A percentile compares a stretch with the other conserved stretches of the same genome.
Conservation (phyloP, 30 jellyfish, hydroid and myxozoan genomes). For the Aurelia sp. region DNA sequence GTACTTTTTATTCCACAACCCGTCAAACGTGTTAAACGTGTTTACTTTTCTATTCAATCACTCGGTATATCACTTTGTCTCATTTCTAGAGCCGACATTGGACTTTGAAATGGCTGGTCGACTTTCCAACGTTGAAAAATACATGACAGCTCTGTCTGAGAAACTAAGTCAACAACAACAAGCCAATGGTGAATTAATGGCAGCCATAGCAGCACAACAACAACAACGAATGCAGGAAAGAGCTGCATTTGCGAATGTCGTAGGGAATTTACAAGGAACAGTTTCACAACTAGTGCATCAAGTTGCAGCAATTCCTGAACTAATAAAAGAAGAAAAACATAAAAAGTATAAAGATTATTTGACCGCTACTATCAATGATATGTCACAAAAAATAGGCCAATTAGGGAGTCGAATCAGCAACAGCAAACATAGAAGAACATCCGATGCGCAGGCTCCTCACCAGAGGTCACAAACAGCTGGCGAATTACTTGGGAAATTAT, state of each 20-base stretch:
- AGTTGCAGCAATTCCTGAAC: slow-evolving; percentile 34
- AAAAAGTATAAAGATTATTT: slow-evolving; percentile 19
- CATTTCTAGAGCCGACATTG: slow-evolving; percentile 20
- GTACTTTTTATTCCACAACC: no score
- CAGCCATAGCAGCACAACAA: slow-evolving; percentile 52
- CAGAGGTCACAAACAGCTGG: slow-evolving; percentile 62
- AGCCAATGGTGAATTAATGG: slow-evolving; percentile 37
- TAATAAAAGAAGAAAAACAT: slow-evolving; percentile 34
- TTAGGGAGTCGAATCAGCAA: slow-evolving; percentile 13
- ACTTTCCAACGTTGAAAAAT: slow-evolving; percentile 47
- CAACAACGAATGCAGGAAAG: slow-evolving; percentile 56
- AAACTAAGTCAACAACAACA: slow-evolving; percentile 47
- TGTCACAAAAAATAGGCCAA: slow-evolving; percentile 44
- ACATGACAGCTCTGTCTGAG: slow-evolving; percentile 10
- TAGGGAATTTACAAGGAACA: slow-evolving; percentile 58
- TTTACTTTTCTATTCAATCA: no score
- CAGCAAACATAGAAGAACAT: background rate
- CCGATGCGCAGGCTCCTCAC: slow-evolving; percentile 26
- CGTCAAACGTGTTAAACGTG: no score
- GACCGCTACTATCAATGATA: slow-evolving; percentile 21
- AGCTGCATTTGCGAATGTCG: slow-evolving; percentile 43
- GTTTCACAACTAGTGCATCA: slow-evolving; percentile 31
- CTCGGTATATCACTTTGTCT: no score
- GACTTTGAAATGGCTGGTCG: slow-evolving; percentile 54
- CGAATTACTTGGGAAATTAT: slow-evolving; percentile 45